phyloP scores from a whole-genome alignment of 2,113 vertebrate genomes.

The Probosciger aterrimus region DNA sequence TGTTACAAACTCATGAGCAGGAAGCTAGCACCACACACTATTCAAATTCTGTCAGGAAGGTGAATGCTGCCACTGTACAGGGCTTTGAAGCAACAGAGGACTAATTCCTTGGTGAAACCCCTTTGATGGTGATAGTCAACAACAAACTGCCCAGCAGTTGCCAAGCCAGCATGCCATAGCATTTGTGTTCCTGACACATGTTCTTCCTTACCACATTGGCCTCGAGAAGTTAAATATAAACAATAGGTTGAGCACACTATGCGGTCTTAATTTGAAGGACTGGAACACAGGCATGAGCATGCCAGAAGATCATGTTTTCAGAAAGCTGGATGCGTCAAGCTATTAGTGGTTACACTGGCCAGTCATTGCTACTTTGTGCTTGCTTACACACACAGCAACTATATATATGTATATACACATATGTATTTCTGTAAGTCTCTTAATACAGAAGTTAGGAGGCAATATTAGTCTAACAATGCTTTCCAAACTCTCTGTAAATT shows the following conservation, averaged over 20 bases:
- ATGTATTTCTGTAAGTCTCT: background rate
- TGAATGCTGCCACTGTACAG: background rate
- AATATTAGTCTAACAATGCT: background rate
- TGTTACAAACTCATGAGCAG: background rate
- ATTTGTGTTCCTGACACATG: background rate
- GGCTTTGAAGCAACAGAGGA: background rate
- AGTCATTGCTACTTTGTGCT: background rate
- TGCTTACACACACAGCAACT: background rate
- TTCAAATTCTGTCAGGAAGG: background rate
- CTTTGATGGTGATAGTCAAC: background rate
- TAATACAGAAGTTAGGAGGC: background rate
- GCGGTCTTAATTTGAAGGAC: background rate
- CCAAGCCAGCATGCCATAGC: background rate
- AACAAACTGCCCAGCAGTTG: background rate
- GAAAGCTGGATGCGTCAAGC: background rate
- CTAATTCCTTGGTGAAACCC: background rate
- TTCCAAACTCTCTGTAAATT: background rate
- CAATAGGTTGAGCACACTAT: background rate
- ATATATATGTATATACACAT: background rate
- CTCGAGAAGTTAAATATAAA: background rate
- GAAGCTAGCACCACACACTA: background rate
- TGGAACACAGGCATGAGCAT: background rate
- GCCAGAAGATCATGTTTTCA: background rate
- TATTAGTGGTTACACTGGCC: background rate
- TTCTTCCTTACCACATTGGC: background rate